Conservation (phyloP, 2,888 invertebrate species). For the Andrena dorsata region DNA sequence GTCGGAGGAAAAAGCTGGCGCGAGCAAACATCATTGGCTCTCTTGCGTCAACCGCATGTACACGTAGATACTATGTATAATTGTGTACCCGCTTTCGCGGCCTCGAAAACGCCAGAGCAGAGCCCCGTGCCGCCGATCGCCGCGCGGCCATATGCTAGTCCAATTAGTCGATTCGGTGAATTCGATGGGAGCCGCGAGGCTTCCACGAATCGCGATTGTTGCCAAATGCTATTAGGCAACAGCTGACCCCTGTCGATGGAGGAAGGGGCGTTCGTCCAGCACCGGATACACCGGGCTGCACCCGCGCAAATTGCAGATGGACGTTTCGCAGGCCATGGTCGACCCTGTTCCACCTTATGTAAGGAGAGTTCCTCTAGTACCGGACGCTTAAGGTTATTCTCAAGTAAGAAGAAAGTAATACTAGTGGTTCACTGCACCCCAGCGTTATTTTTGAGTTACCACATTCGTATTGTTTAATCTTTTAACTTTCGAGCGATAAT, state of each 20-base stretch:
- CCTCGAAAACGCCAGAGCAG: neutral
- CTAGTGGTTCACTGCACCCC: no score
- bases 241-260: no score
- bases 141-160: neutral
- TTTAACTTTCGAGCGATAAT: no score
- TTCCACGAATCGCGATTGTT: slow-evolving; percentile 30
- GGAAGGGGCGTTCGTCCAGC: neutral
- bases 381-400: neutral
- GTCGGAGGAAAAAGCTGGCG: slow-evolving; percentile 10
- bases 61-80: neutral
- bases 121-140: neutral
- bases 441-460: no score
- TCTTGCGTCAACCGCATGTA: neutral
- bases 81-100: neutral
- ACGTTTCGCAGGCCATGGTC: neutral
- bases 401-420: no score
- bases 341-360: no score
- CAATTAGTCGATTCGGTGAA: slow-evolving; percentile 38
- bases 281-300: neutral
- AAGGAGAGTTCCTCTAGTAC: neutral
- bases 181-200: slow-evolving; percentile 18
- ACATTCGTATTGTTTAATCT: no score
- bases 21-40: neutral
- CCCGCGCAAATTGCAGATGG: slow-evolving; percentile 1
- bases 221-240: slow-evolving; percentile 25